Evolutionary conservation across 2,888 invertebrate species (phyloP).

Genomic region (Allophyes oxyacanthae): DNA sequence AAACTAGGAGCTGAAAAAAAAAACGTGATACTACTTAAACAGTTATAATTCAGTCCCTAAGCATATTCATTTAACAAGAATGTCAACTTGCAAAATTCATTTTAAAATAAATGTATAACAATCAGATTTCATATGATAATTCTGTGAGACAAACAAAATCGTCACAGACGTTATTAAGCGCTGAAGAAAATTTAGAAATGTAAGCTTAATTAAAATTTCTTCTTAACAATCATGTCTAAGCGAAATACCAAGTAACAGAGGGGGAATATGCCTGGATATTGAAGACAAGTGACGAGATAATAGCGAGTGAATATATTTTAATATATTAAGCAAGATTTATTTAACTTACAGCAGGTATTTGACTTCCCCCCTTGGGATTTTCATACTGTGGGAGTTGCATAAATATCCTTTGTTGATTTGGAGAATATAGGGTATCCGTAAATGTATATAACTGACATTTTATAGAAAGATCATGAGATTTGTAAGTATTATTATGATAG

Average conservation of each 20-base stretch:
- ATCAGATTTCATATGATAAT: slow-evolving; percentile 52
- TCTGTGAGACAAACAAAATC: slow-evolving; percentile 49
- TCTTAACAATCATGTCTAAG: slow-evolving; percentile 79
- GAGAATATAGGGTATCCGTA: too few species aligned
- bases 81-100: slow-evolving; percentile 3
- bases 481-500: too few species aligned
- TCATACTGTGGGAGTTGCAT: too few species aligned
- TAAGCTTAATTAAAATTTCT: slow-evolving; percentile 85
- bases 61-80: background rate
- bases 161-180: slow-evolving; percentile 51
- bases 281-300: slow-evolving; percentile 47
- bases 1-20: too few species aligned
- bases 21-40: too few species aligned
- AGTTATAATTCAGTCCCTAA: too few species aligned
- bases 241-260: slow-evolving; percentile 76
- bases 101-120: slow-evolving; percentile 22
- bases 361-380: too few species aligned
- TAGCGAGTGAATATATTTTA: slow-evolving; percentile 18
- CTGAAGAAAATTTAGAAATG: slow-evolving; percentile 70
- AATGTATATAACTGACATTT: too few species aligned
- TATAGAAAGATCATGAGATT: too few species aligned
- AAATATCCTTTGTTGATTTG: too few species aligned
- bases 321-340: too few species aligned
- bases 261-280: slow-evolving; percentile 67
- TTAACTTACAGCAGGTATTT: too few species aligned